phyloP scores from a whole-genome alignment of 2,113 vertebrate species.

The Ctenodactylus gundi region DNA sequence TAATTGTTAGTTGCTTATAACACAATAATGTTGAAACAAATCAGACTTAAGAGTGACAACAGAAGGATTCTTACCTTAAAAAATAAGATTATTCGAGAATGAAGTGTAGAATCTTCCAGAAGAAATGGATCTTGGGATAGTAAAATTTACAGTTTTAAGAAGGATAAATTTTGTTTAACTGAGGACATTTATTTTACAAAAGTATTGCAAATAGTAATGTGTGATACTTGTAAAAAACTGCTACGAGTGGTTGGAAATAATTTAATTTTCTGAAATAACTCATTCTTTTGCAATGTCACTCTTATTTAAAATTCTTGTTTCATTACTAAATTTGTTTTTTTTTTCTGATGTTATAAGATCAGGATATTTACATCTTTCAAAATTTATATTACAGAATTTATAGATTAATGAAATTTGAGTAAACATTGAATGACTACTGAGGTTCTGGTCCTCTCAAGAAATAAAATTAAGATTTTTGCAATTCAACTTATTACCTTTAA shows the following conservation, averaged over 20 bases:
- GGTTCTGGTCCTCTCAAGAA: not conserved
- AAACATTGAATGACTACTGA: not conserved
- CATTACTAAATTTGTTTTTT: not conserved
- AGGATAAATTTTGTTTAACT: not conserved
- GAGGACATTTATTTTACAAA: not conserved
- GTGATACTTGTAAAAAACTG: not conserved
- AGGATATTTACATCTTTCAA: not conserved
- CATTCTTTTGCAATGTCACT: not conserved
- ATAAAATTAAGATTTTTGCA: too few relatives aligned
- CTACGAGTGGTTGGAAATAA: not conserved
- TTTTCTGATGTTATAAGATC: not conserved
- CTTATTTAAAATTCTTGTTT: not conserved
- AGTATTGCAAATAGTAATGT: not conserved
- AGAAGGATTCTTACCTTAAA: too few relatives aligned
- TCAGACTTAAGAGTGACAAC: too few relatives aligned
- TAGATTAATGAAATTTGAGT: not conserved
- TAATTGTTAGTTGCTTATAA: too few relatives aligned
- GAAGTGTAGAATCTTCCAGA: too few relatives aligned
- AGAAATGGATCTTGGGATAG: not conserved
- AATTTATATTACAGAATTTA: not conserved
- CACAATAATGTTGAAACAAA: too few relatives aligned
- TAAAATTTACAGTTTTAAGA: not conserved
- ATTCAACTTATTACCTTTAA: not conserved
- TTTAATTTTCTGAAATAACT: not conserved
- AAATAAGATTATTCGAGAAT: too few relatives aligned